These are phyloP conservation scores for Heliconius charithonia DNA, from an alignment of 2,888 invertebrate genomes.

Conservation along the genomic window DNA sequence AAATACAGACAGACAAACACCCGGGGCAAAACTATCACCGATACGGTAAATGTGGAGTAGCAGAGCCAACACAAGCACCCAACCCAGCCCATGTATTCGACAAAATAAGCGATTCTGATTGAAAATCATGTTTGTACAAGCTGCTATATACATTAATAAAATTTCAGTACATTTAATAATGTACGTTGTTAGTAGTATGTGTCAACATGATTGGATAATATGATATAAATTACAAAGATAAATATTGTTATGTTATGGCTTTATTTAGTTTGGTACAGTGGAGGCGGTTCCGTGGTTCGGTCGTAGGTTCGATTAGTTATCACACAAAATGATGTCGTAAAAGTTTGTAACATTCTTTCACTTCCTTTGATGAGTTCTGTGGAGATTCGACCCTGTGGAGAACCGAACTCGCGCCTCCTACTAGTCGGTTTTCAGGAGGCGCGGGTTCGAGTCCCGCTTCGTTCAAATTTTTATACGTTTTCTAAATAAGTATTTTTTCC, in stretches of 20 bases:
- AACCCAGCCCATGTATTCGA: conserved; percentile 21
- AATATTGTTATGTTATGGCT: conserved; percentile 14
- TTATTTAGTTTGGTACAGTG: neutral
- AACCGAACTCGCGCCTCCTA: too few species aligned
- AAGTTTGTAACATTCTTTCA: too few species aligned
- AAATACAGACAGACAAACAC: conserved; percentile 18
- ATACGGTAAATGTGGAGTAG: conserved; percentile 10
- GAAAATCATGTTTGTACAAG: conserved; percentile 38
- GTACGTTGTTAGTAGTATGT: conserved; percentile 36
- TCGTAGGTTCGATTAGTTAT: too few species aligned
- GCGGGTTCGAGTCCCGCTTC: too few species aligned
- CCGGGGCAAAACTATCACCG: conserved; percentile 5
- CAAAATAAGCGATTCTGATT: conserved; percentile 43
- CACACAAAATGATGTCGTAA: too few species aligned
- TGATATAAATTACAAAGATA: conserved; percentile 8
- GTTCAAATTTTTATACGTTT: too few species aligned
- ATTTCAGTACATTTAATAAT: conserved; percentile 39
- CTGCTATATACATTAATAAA: conserved; percentile 29
- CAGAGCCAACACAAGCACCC: conserved; percentile 36
- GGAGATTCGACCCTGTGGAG: too few species aligned
- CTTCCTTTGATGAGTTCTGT: too few species aligned
- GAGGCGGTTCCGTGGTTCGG: neutral
- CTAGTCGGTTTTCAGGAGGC: too few species aligned
- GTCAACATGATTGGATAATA: conserved; percentile 35
- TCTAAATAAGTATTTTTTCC: too few species aligned